Conservation (phyloP, 1,140 invertebrate species). For the Teleogryllus occipitalis region DNA sequence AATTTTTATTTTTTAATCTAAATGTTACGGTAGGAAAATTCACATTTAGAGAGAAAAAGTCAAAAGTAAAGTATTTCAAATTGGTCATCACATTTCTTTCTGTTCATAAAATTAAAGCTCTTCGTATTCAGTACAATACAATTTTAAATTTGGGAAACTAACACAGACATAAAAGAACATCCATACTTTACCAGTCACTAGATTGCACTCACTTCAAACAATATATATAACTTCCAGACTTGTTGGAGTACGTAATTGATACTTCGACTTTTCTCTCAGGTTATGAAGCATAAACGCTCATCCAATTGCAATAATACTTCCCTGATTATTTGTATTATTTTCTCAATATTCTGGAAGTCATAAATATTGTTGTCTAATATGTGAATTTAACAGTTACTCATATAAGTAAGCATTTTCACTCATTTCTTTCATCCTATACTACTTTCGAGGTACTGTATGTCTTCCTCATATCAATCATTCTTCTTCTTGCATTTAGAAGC, state of each 20-base stretch:
- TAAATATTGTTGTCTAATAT: not conserved
- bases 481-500: not conserved
- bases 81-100: not conserved
- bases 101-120: slow-evolving; percentile 1
- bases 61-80: not conserved
- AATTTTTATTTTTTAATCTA: not conserved
- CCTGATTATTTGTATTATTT: not conserved
- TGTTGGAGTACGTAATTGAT: no score
- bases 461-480: not conserved
- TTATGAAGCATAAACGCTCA: no score
- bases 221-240: not conserved
- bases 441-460: not conserved
- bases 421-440: not conserved
- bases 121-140: not conserved
- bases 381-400: not conserved
- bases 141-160: not conserved
- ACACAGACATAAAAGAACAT: not conserved
- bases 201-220: not conserved
- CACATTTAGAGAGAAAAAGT: not conserved
- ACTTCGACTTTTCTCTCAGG: no score
- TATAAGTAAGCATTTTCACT: not conserved
- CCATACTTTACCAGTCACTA: not conserved
- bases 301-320: not conserved
- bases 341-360: not conserved
- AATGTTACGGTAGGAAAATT: not conserved